Evolutionary conservation across 2,797 vertebrate genomes (phyloP).

Genomic region (Threskiornis aethiopicus): DNA sequence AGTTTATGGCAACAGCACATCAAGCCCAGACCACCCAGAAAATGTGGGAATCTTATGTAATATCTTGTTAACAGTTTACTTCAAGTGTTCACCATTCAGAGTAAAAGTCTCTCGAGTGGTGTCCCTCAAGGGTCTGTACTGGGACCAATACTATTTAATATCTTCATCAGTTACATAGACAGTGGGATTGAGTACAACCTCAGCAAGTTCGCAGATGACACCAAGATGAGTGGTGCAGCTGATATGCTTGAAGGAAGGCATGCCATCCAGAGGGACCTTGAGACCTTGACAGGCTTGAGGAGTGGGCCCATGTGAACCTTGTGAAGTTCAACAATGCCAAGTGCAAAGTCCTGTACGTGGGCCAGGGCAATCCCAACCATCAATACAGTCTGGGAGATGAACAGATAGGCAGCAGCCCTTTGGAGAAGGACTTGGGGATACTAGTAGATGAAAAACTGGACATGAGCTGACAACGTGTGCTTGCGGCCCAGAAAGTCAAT

Average conservation of each 20-base stretch:
- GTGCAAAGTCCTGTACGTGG: neutral
- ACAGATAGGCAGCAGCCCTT: neutral
- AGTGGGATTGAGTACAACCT: neutral
- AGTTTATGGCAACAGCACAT: neutral
- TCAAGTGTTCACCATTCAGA: neutral
- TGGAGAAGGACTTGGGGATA: neutral
- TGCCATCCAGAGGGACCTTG: neutral
- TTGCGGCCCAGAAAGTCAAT: neutral
- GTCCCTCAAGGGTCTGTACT: neutral
- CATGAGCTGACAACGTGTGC: accelerated
- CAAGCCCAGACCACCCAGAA: neutral
- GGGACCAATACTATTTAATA: neutral
- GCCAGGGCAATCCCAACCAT: neutral
- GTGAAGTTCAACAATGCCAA: neutral
- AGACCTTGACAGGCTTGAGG: neutral
- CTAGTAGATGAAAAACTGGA: neutral
- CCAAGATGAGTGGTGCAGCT: neutral
- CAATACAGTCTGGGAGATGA: neutral
- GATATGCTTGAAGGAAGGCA: neutral
- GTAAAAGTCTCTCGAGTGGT: neutral
- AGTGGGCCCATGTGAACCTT: neutral
- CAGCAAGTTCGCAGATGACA: neutral
- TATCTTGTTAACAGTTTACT: neutral
- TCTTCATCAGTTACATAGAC: accelerated
- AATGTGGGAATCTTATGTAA: neutral